Percentiles rank a stretch among this genome's conserved stretches.
Conservation (phyloP, 2,797 vertebrate species). For the Basileuterus tristriatus region DNA sequence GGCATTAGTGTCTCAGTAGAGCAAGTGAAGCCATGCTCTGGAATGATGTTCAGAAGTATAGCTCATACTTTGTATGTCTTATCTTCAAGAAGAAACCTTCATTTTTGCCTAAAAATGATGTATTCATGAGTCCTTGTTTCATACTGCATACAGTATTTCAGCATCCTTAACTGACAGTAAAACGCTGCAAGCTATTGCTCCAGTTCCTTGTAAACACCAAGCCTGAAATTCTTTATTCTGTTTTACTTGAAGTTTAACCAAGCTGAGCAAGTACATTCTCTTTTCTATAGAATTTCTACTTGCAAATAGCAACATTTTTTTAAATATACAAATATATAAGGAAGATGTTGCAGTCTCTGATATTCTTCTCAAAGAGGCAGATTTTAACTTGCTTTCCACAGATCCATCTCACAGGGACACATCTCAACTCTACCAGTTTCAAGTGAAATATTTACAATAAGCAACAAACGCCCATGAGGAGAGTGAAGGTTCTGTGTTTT, state of each 20-base stretch:
- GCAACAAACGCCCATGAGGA: not conserved
- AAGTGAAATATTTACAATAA: not conserved
- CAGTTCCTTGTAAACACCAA: not conserved
- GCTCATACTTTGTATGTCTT: not conserved
- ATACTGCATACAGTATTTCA: not conserved
- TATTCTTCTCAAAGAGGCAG: conserved; percentile 7
- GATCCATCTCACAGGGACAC: not conserved
- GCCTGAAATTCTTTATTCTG: not conserved
- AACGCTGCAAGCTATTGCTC: not conserved
- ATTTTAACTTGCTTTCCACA: conserved; percentile 51
- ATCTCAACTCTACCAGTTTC: not conserved
- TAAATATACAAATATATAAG: not conserved
- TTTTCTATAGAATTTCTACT: not conserved
- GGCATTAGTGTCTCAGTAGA: not conserved
- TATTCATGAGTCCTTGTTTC: not conserved
- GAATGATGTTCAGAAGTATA: not conserved
- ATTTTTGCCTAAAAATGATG: not conserved
- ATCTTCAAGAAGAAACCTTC: not conserved
- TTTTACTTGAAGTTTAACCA: not conserved
- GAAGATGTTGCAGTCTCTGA: not conserved
- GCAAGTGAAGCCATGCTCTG: not conserved
- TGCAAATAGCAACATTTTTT: conserved; percentile 16
- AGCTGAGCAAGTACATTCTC: not conserved
- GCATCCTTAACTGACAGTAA: not conserved
- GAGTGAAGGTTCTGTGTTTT: not conserved